phyloP scores from a whole-genome alignment of 2,113 vertebrate genomes.

The Tylochromis polylepis region DNA sequence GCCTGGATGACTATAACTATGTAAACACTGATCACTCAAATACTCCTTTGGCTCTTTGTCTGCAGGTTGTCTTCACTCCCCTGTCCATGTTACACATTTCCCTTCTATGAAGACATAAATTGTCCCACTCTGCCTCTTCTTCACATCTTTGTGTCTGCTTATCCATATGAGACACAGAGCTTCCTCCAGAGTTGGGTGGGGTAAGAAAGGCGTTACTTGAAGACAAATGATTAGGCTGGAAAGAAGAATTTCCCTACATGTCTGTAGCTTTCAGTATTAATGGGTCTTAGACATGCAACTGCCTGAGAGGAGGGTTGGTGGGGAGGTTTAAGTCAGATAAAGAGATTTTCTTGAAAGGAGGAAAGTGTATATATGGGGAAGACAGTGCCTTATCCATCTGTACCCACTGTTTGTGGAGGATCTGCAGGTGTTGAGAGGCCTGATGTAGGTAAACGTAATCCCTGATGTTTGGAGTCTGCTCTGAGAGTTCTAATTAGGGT shows the following conservation, averaged over 20 bases:
- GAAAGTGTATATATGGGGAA: background rate
- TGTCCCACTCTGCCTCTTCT: background rate
- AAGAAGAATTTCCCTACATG: constrained; percentile 23
- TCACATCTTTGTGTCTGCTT: background rate
- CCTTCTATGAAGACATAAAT: background rate
- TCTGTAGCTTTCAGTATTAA: constrained; percentile 30
- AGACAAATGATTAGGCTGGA: constrained; percentile 34
- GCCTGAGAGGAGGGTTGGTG: background rate
- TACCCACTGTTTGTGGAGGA: background rate
- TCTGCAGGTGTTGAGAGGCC: constrained; percentile 7
- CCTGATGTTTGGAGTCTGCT: background rate
- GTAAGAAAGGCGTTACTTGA: background rate
- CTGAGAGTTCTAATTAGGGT: background rate
- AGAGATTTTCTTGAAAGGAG: background rate
- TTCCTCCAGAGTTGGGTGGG: constrained; percentile 9
- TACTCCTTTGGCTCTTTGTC: background rate
- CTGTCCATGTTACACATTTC: background rate
- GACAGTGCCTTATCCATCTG: background rate
- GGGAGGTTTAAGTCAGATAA: constrained; percentile 15
- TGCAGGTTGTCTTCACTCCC: background rate
- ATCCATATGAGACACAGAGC: background rate
- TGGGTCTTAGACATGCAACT: constrained; percentile 14
- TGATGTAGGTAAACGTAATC: background rate
- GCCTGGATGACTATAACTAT: constrained; percentile 7
- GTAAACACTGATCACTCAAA: constrained; percentile 10